Base-by-base conservation (phyloP, 2,888 invertebrate genomes). In the Incurvaria masculella region DNA sequence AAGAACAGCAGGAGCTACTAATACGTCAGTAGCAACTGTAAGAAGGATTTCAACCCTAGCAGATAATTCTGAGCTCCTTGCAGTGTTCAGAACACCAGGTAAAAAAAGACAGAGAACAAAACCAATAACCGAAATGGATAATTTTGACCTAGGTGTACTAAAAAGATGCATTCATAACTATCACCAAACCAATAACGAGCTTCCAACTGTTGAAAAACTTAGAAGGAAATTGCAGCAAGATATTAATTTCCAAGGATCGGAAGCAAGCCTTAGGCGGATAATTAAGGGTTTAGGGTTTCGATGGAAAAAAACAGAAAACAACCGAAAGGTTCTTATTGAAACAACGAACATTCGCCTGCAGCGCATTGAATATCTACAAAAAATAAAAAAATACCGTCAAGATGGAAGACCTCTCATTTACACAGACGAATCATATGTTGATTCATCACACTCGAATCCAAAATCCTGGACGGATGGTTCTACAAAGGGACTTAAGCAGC, bases 101-200 rank as follows among this genome's bases (percentile, higher is more conserved):
- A 42, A 42, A 19, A 42, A 42, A 42, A 11, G 19, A 10, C 19
- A 14, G 17, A 42, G 42, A 18, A 18, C 19, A 18, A 42, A 42
- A 42, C 42, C 19, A 18, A 18, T 42, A 11, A 42, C 42, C 42
- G 19, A 42, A 11, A 42, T 42, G 4, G 42, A 42, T 42, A 42
- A 42, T 42, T 42, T 42, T 11, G 42, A 3, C 42, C 16, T 17
- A 42, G 39, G 17, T 16, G 6, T 39, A 4, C 8, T 19, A 48
- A 47, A 16, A 19, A 57, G 59, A 19, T 57, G 55, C 26, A 55
- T 62, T 6, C 59, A 63, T 39, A 62, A 60, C 49, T 62, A 57
- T 41, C 61, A 63, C 45, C 11, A 44, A 4, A 55, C 55, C 3
- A 48, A 59, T 21, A 60, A 62, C 42, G 59, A 60, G 44, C 46